Evolutionary conservation across 2,797 vertebrate species (phyloP), one percentile per base, ranked within the genome.

Genomic region (Tinamus major): DNA sequence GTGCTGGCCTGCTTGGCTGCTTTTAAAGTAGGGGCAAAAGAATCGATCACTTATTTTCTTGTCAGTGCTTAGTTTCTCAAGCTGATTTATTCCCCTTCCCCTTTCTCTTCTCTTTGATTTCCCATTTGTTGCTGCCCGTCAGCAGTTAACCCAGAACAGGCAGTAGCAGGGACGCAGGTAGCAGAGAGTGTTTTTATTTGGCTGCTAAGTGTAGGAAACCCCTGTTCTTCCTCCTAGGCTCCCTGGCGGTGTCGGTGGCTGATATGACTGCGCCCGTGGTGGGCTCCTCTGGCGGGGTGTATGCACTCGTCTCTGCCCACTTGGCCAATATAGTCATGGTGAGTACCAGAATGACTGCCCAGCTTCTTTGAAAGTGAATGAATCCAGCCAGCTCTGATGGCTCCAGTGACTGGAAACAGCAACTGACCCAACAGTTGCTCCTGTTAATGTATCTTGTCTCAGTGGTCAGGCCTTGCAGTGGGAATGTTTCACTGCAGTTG

Each of bases 311-410:
- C 93, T 99, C 99, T 7, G 99, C 99, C 82, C 99, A 99, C 96
- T 97, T 99, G 94, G 99, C 99, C 95, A 99, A 99, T 84, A 98
- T 99, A 39, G 99, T 99, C 74, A 99, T 99, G 99, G 99, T 99
- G 98, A 98, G 97, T 97, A 89, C 35, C 75, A 46, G 62, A 79
- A 49, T 24, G 46, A 55, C 67, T 6, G 3, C 44, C 56, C 41
- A 70, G 85, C 61, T 55, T 56, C 51, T 74, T 51, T 1, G 1
- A 24, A 64, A 77, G 48, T 8, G 41, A 89, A 15, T 56, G 18
- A 53, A 55, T 78, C 62, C 61, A 55, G 29, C 19, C 19, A 14
- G 15, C 4, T n/a, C 58, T 35, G 53, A 13, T 85, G 65, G 55
- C 56, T 69, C 26, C 42, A 68, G 37, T 44, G 15, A 8, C 4